Conservation (phyloP, 1,140 invertebrate species). For the Probaryconus sp. region DNA sequence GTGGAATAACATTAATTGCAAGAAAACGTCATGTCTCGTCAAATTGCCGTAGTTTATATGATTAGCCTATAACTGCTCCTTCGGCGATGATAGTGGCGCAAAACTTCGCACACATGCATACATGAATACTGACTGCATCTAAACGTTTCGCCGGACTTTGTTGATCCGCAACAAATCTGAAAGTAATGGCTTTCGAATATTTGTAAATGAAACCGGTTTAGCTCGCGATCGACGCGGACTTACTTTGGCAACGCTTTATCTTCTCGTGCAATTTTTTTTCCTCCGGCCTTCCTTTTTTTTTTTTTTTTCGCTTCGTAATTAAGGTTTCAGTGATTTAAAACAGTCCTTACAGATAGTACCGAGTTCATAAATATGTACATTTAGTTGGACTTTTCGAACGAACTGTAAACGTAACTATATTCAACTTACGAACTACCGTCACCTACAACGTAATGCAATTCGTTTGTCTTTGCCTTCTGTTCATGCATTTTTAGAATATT, state of each 20-base stretch:
- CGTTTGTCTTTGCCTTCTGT: too few relatives aligned
- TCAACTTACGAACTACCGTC: neutral
- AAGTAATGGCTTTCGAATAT: constrained; percentile 41
- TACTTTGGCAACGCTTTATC: constrained; percentile 11
- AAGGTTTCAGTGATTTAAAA: constrained; percentile 32
- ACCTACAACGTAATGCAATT: neutral
- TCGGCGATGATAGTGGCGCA: too few relatives aligned
- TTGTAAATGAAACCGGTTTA: constrained; percentile 55
- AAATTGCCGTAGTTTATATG: constrained; percentile 48
- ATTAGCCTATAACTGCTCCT: constrained; percentile 7
- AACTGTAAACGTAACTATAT: neutral
- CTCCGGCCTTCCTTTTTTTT: constrained; percentile 1
- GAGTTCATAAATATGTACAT: constrained; percentile 23
- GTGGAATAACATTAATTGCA: constrained; percentile 51
- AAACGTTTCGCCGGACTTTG: constrained; percentile 22
- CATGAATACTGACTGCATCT: constrained; percentile 8
- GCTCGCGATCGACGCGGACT: constrained; percentile 14
- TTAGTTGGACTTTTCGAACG: constrained; percentile 1
- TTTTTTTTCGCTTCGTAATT: constrained; percentile 6
- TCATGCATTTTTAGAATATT: too few relatives aligned
- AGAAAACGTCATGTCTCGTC: constrained; percentile 45
- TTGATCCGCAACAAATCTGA: constrained; percentile 44
- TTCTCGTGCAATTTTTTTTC: neutral
- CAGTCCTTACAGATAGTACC: constrained; percentile 13
- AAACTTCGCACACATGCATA: constrained; percentile 2